Evolutionary conservation across 1,140 invertebrate species (phyloP).

Genomic region (Drosophila lini): DNA sequence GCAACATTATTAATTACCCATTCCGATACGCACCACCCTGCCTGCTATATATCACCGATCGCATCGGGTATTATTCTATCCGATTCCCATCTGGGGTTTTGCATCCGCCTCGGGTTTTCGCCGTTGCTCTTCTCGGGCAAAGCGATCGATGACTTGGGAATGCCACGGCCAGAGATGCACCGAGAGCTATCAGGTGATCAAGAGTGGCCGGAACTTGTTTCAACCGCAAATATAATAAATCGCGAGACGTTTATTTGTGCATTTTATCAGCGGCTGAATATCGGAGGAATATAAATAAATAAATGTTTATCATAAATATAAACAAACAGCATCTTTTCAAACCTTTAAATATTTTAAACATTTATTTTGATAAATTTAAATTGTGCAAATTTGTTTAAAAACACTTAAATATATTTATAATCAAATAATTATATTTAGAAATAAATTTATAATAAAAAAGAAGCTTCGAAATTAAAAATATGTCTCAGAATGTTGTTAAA

Average conservation of each 20-base stretch:
- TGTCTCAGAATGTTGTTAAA: no score
- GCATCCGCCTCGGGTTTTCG: conserved; percentile 22
- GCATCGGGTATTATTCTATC: background rate
- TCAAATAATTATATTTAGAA: no score
- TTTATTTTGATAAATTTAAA: background rate
- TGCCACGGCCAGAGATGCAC: conserved; percentile 5
- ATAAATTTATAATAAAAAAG: background rate
- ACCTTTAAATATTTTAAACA: background rate
- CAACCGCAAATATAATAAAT: conserved; percentile 15
- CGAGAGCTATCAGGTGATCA: background rate
- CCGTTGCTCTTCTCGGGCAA: conserved; percentile 5
- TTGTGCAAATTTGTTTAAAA: background rate
- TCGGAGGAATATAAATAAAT: background rate
- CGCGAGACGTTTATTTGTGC: background rate
- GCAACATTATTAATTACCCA: background rate
- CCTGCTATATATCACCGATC: conserved; percentile 1
- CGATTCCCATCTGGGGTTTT: conserved; percentile 21
- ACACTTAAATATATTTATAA: no score
- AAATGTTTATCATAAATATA: background rate
- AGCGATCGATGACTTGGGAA: conserved; percentile 1
- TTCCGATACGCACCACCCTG: conserved; percentile 3
- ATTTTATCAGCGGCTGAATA: conserved; percentile 1
- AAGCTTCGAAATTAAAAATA: no score
- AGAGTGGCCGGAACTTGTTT: conserved; percentile 5
- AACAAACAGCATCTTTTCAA: background rate